These are phyloP conservation scores for Cuculus canorus DNA, from an alignment of 2,797 vertebrate genomes.

Conservation along the genomic window DNA sequence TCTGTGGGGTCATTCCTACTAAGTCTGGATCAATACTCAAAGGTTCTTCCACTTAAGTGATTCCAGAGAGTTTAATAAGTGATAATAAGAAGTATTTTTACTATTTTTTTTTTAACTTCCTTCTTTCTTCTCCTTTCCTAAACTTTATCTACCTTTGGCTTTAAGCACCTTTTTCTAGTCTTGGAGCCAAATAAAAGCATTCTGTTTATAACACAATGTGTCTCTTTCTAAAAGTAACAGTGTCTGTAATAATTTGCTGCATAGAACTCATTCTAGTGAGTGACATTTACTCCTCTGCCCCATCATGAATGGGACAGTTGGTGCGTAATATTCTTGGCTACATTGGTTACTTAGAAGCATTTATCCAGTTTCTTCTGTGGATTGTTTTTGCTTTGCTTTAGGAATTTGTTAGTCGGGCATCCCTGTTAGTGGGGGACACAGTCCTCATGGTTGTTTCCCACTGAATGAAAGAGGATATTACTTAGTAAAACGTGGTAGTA, in stretches of 20 bases:
- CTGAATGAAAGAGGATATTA: background rate
- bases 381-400: background rate
- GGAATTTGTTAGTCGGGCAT: background rate
- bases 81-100: background rate
- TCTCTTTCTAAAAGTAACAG: background rate
- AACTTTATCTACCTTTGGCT: background rate
- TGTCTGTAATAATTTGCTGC: background rate
- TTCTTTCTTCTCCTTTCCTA: background rate
- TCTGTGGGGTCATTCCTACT: background rate
- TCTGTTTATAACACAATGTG: background rate
- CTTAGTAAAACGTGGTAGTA: background rate
- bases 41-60: background rate
- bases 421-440: background rate
- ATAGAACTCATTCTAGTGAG: background rate
- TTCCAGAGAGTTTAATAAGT: background rate
- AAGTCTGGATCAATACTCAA: background rate
- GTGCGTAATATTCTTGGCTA: background rate
- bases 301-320: background rate
- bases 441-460: background rate
- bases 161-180: background rate
- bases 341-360: background rate
- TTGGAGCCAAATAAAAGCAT: background rate
- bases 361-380: background rate
- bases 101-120: rapidly evolving
- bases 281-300: background rate